These are phyloP conservation scores for Microcebus griseorufus DNA, from an alignment of 2,113 vertebrate genomes.

Conservation along the genomic window DNA sequence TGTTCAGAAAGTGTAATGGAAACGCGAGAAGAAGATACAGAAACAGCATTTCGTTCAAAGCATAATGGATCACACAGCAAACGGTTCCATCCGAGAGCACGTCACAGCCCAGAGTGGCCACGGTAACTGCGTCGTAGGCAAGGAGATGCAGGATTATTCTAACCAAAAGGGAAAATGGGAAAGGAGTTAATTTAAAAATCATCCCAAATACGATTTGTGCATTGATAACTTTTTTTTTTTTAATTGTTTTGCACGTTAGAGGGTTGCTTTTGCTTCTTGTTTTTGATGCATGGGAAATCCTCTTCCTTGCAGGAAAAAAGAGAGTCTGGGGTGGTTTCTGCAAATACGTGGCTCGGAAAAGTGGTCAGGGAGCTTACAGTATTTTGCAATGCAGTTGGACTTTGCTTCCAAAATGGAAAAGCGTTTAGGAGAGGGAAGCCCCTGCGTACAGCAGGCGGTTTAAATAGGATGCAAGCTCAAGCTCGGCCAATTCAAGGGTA, in stretches of 20 bases:
- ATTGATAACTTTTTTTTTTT: background rate
- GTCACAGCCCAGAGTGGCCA: accelerated
- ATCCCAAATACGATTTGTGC: background rate
- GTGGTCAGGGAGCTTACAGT: background rate
- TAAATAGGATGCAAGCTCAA: background rate
- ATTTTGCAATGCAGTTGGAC: background rate
- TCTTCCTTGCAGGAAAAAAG: background rate
- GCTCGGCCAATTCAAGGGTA: accelerated
- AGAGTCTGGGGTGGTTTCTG: background rate
- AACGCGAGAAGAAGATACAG: background rate
- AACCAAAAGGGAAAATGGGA: background rate
- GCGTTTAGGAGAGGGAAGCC: background rate
- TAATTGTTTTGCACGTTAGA: background rate
- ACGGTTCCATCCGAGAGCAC: background rate
- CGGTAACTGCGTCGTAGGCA: accelerated
- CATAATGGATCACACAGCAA: background rate
- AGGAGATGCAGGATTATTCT: background rate
- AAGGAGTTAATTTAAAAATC: background rate
- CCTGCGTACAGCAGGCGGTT: background rate
- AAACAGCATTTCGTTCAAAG: background rate
- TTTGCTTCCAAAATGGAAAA: background rate
- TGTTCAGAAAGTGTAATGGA: conserved; percentile 52
- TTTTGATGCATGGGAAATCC: background rate
- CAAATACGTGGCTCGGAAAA: background rate
- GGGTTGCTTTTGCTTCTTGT: background rate